These are phyloP conservation scores for Theodoxus fluviatilis DNA, from an alignment of 2,888 invertebrate genomes.

Conservation along the genomic window DNA sequence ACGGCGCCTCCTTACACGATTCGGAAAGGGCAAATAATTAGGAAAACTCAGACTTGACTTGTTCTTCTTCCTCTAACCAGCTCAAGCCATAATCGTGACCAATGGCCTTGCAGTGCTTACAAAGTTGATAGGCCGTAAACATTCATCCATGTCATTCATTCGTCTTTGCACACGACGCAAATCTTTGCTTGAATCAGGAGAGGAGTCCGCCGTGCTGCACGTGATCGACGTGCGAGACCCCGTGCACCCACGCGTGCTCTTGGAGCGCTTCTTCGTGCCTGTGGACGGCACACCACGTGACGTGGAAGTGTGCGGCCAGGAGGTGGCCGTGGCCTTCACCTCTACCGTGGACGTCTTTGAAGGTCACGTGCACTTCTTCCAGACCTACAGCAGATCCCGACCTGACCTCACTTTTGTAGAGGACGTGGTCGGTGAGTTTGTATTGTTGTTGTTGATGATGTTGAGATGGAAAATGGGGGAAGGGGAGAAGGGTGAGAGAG, in stretches of 20 bases:
- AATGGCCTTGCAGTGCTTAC: too few relatives aligned
- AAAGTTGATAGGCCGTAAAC: too few relatives aligned
- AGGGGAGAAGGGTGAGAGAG: too few relatives aligned
- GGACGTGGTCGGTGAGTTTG: constrained; percentile 13
- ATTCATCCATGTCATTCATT: background rate
- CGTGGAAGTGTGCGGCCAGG: constrained; percentile 38
- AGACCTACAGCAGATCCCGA: constrained; percentile 25
- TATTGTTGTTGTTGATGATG: background rate
- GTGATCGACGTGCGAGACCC: constrained; percentile 44
- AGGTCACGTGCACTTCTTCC: constrained; percentile 42
- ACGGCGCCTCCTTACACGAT: too few relatives aligned
- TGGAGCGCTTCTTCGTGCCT: constrained; percentile 34
- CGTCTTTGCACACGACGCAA: background rate
- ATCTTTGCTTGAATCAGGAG: constrained; percentile 31
- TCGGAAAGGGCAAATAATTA: too few relatives aligned
- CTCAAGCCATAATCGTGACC: background rate
- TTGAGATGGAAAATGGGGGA: background rate
- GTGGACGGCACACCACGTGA: constrained; percentile 41
- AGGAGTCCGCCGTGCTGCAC: constrained; percentile 41
- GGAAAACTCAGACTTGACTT: too few relatives aligned
- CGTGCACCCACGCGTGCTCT: constrained; percentile 30
- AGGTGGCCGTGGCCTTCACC: constrained; percentile 39
- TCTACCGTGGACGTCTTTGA: constrained; percentile 35
- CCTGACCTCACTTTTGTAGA: background rate
- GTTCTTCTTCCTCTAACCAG: background rate